Base-by-base conservation (phyloP, 2,113 vertebrate species). In the Zingel zingel region DNA sequence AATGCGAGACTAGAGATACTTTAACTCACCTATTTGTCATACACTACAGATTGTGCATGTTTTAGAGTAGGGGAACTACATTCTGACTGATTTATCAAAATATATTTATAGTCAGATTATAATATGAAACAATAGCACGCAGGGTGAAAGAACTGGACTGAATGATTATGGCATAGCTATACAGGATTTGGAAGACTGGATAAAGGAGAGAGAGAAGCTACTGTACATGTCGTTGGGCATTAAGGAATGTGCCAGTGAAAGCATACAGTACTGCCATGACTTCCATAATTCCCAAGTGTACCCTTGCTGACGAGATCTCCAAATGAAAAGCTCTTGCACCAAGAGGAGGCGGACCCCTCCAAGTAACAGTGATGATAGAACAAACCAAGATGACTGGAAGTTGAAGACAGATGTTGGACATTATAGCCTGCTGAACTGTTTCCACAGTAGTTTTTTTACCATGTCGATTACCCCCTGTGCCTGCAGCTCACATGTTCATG, bases 361-460 rank as follows among this genome's bases (percentile, higher is more conserved):
- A n/a, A 59, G 47, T 39, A 36, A 54, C 19, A 48, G 36, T 2
- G 9, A 63, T 18, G 14, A 8, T 11, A 18, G 19, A 53, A 57
- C 4, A 0, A 36, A 68, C 30, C 43, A 65, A 59, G 25, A 47
- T 56, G 45, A 64, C 30, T 53, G 43, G 2, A 58, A 66, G n/a
- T 5, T 53, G 33, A 64, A 71, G 58, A 45, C 57, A 66, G 70
- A 79, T 23, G 80, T 74, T 63, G 39, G 36, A 69, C 14, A 57
- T 81, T 50, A 25, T 27, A 54, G 45, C 27, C 45, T 27, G 56
- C 53, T 23, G 16, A 76, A 16, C 30, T 72, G 47, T 30, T 69
- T 72, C 14, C 25, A 62, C 33, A 18, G 7, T 33, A 16, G 2
- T 33, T 11, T 25, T 39, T 9, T 45, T 14, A 36, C 30, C 51